Evolutionary conservation across 2,797 vertebrate genomes (phyloP), one percentile per base, ranked within the genome.

Genomic region (Tinamus major): DNA sequence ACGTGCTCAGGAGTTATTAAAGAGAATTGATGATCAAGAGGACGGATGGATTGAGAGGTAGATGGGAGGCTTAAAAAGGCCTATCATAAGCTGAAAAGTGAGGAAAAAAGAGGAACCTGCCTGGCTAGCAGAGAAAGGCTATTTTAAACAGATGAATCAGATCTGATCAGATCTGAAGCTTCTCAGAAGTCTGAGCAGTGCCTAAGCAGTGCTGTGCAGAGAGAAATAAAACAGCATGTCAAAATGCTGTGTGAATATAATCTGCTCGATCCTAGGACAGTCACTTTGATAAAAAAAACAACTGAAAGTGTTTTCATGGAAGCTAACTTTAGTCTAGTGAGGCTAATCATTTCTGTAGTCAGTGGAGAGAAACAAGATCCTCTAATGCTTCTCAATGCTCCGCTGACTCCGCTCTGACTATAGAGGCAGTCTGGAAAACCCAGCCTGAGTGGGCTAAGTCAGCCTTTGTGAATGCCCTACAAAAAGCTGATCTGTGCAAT

Each of bases 171-270:
- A 92, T 79, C 62, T 78, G 82, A 95, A 85, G 55, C 26, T 69
- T 93, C 82, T 80, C 90, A 89, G 95, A 93, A 95, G 87, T 93
- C 89, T 92, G 76, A 56, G 65, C 74, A 85, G 81, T 79, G 76
- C 65, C 90, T 84, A 83, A 90, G 65, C 81, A 80, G 31, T 35
- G 29, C 76, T 12, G 15, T 37, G 42, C 63, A 85, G 59, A 83
- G 46, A 87, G 76, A 92, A 94, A 93, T 70, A 74, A 90, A 90
- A 46, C 76, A 83, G 65, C 69, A 83, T 0, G 35, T 76, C 69
- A 63, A 90, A 92, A 78, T 0, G 41, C 44, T 80, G 37, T 48
- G 31, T 76, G 71, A 92, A 75, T 85, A 89, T 79, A 85, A 89
- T 87, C 86, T 87, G 37, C 65, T 85, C 1, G 0, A 67, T 49